Evolutionary conservation across 2,888 invertebrate genomes (phyloP).

Genomic region (Cantharis nigra): DNA sequence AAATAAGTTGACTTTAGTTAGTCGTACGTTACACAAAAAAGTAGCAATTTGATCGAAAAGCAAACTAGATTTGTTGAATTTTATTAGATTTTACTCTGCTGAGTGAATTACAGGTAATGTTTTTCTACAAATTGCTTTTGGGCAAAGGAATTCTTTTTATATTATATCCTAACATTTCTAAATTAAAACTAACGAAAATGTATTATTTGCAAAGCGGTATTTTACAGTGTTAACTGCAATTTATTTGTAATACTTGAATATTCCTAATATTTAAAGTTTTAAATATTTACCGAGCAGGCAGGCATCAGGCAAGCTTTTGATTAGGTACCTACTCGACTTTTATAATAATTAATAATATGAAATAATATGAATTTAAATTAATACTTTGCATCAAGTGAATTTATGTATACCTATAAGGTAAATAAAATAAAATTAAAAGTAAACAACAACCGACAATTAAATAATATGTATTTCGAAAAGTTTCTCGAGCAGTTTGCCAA

Average conservation of each 20-base stretch:
- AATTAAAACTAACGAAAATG: not conserved
- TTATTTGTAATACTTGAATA: not conserved
- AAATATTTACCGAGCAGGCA: not conserved
- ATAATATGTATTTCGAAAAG: not conserved
- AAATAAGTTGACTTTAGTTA: not conserved
- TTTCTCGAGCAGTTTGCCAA: not conserved
- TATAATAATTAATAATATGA: no score
- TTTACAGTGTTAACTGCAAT: not conserved
- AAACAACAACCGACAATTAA: not conserved
- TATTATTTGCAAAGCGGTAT: not conserved
- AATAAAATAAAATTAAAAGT: not conserved
- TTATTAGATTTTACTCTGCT: not conserved
- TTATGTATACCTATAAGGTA: no score
- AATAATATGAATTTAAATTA: not conserved
- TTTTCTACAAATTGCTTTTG: not conserved
- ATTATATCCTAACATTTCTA: not conserved
- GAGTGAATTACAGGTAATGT: not conserved
- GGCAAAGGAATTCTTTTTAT: not conserved
- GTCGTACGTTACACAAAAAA: not conserved
- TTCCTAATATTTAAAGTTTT: not conserved
- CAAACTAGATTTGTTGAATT: not conserved
- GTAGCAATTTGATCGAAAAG: not conserved
- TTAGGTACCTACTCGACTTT: no score
- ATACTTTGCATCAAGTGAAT: not conserved
- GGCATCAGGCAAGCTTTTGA: not conserved